These are phyloP conservation scores for Capitulum mitella DNA, from an alignment of 2,888 invertebrate genomes.

Conservation along the genomic window DNA sequence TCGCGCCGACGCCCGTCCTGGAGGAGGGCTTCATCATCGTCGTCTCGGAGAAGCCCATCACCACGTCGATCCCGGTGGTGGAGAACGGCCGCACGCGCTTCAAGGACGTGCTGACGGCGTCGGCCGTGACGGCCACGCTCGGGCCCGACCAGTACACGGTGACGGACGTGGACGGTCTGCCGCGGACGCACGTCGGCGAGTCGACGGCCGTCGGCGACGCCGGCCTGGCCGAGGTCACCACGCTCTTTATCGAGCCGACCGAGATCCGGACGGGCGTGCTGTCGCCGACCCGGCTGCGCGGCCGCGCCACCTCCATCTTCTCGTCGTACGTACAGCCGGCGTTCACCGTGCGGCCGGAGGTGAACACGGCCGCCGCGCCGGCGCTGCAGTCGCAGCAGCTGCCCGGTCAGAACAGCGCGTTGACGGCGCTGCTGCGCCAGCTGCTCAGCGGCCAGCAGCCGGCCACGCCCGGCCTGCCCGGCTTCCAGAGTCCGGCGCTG, in stretches of 20 bases:
- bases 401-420: constrained; percentile 30
- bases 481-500: constrained; percentile 32
- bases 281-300: constrained; percentile 29
- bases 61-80: constrained; percentile 34
- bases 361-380: constrained; percentile 30
- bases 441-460: constrained; percentile 28
- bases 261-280: constrained; percentile 30
- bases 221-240: constrained; percentile 29
- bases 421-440: constrained; percentile 30
- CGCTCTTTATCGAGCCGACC: constrained; percentile 33
- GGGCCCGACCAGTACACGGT: constrained; percentile 34
- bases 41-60: constrained; percentile 32
- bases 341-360: constrained; percentile 7
- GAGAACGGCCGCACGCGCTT: constrained; percentile 32
- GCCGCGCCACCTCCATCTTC: constrained; percentile 29
- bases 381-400: constrained; percentile 28
- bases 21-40: constrained; percentile 27
- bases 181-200: constrained; percentile 31
- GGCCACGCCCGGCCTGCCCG: no score
- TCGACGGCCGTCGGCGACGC: constrained; percentile 30
- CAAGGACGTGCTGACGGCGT: constrained; percentile 36
- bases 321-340: constrained; percentile 26
- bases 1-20: not conserved
- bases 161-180: constrained; percentile 31
- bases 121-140: constrained; percentile 31